Evolutionary conservation across 2,113 vertebrate genomes (phyloP).

Genomic region (Isurus oxyrinchus): DNA sequence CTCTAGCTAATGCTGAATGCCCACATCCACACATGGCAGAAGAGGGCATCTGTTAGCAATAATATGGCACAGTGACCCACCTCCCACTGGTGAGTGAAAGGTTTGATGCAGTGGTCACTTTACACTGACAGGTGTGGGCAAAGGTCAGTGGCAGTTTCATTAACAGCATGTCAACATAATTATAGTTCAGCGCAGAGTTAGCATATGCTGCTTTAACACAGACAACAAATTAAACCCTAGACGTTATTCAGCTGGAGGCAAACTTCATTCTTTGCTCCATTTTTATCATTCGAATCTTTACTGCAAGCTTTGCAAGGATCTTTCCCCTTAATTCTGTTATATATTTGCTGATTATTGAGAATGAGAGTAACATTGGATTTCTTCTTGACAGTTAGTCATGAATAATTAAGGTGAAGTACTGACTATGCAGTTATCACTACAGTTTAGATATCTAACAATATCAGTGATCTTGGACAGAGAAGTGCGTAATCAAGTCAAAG

Average conservation of each 20-base stretch:
- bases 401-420: neutral
- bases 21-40: neutral
- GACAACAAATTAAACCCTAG: neutral
- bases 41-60: neutral
- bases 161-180: neutral
- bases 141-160: neutral
- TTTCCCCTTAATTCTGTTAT: neutral
- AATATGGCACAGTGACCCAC: neutral
- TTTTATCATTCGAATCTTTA: neutral
- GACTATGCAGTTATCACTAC: slow-evolving; percentile 7
- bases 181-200: neutral
- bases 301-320: neutral
- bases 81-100: neutral
- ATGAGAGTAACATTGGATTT: neutral
- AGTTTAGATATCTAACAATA: neutral
- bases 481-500: neutral
- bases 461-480: neutral
- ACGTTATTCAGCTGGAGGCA: neutral
- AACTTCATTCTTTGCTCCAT: neutral
- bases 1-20: neutral
- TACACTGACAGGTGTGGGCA: neutral
- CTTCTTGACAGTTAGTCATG: slow-evolving; percentile 16
- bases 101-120: neutral
- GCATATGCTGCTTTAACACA: neutral
- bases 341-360: neutral